Base-by-base conservation (phyloP, 2,797 vertebrate species). In the Esox lucius region DNA sequence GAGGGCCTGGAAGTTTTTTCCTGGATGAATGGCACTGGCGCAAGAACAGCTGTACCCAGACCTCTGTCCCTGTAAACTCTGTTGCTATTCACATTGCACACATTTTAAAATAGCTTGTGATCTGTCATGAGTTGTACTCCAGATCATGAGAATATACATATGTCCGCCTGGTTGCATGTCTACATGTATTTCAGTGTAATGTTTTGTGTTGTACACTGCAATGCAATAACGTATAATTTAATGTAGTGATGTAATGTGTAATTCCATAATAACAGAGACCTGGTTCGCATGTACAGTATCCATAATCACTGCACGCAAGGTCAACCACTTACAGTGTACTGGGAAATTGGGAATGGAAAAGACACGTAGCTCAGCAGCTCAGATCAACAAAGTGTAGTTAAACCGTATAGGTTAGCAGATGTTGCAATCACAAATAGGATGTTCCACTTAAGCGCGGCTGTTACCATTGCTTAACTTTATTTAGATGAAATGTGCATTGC, bases 371-470 rank as follows among this genome's bases (percentile, higher is more conserved):
- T 86, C 79, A 84, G 84, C 77, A 74, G 61, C 78, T 85, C 76
- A 64, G 80, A 85, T 78, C 81, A 79, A 82, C 84, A 87, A 84
- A 90, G 75, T 42, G 64, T 61, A 53, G 65, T 64, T 75, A 75
- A 82, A 78, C 85, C 81, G 89, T 85, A 87, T 85, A 88, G 84
- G 87, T 88, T 85, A 82, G 78, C 83, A 86, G 82, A 90, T 90
- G 88, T 83, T 88, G 83, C 85, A 91, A 90, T 92, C 89, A 89
- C 85, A 91, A 89, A 90, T 89, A 85, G 81, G 82, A 90, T 90
- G 90, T 91, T 90, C 86, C 86, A 83, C 86, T 88, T 87, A 81
- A 80, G 80, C 87, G 84, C 84, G 31, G 53, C 82, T 85, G 82
- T 86, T 91, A 81, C 81, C 86, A 89, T 85, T 1, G 67, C 80